Base-by-base conservation (phyloP, 2,888 invertebrate species). In the Epiblema foenella region DNA sequence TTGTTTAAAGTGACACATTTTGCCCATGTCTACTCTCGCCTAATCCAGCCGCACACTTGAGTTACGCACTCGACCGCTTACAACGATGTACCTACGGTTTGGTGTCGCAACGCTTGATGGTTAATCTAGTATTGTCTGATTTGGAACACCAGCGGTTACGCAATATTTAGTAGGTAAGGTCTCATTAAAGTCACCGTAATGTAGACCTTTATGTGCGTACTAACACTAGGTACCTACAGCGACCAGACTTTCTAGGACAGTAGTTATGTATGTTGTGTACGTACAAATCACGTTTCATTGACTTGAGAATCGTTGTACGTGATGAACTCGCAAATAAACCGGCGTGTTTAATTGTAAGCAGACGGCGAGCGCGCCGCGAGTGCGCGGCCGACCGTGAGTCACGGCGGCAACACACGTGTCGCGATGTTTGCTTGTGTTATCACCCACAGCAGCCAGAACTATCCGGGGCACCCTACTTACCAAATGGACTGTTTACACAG, bases 351-450 rank as follows among this genome's bases (percentile, higher is more conserved):
- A 39, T 18, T 39, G 17, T 58, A 64, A 64, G 49, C 5, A 10
- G 52, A 37, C 18, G 12, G 20, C 9, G 1, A 60, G 39, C 42
- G 24, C 18, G 46, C 1, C 56, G n/a, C n/a, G n/a, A n/a, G 12
- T 46, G 18, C 5, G 20, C 60, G 65, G 63, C 39, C 39, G 52
- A 24, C 46, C 46, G 65, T 66, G 65, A 64, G 33, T 52, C 70
- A 57, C 33, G 33, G 57, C 37, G 54, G 49, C 15, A 20, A 20
- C 18, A 57, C 69, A 58, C 69, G 69, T 69, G 69, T 12, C n/a
- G 46, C 49, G 39, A 24, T 69, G 69, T 69, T 69, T 69, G 57
- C 63, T 64, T 56, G 24, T 24, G 63, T 58, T 69, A 69, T 69
- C 68, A 18, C 46, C 63, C 12, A 12, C 17, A 20, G 51, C 63